Conservation (phyloP, 2,797 vertebrate genomes). For the Morelia viridis region DNA sequence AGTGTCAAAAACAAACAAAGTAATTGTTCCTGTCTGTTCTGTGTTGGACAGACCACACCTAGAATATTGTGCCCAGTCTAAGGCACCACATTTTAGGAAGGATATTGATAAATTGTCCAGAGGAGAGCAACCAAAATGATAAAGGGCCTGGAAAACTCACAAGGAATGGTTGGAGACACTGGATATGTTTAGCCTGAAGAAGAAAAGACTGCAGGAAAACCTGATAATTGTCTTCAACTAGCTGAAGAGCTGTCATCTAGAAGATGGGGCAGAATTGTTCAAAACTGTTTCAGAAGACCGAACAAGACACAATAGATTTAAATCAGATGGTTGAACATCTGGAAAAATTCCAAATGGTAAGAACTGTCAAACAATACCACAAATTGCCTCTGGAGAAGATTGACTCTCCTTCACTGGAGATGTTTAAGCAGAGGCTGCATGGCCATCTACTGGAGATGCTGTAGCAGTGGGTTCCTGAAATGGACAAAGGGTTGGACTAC, state of each 20-base stretch:
- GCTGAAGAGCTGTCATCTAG: not conserved
- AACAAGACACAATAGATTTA: not conserved
- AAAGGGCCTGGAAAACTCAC: not conserved
- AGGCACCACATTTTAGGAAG: not conserved
- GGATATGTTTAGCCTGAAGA: not conserved
- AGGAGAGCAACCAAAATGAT: not conserved
- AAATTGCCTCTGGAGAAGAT: not conserved
- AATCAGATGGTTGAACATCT: not conserved
- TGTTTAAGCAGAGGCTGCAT: not conserved
- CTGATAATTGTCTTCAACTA: not conserved
- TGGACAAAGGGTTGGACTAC: not conserved
- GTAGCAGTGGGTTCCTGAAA: not conserved
- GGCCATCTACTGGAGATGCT: not conserved
- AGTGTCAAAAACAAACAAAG: not conserved
- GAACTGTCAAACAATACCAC: not conserved
- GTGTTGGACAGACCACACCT: not conserved
- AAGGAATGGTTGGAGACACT: not conserved
- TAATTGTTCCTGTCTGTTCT: not conserved
- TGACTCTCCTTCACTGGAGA: not conserved
- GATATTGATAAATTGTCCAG: not conserved
- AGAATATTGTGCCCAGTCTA: not conserved
- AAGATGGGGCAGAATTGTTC: not conserved
- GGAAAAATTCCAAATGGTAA: not conserved
- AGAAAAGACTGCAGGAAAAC: not conserved
- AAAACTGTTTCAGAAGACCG: not conserved